phyloP scores from a whole-genome alignment of 2,888 invertebrate genomes.

The Caenorhabditis zanzibari region DNA sequence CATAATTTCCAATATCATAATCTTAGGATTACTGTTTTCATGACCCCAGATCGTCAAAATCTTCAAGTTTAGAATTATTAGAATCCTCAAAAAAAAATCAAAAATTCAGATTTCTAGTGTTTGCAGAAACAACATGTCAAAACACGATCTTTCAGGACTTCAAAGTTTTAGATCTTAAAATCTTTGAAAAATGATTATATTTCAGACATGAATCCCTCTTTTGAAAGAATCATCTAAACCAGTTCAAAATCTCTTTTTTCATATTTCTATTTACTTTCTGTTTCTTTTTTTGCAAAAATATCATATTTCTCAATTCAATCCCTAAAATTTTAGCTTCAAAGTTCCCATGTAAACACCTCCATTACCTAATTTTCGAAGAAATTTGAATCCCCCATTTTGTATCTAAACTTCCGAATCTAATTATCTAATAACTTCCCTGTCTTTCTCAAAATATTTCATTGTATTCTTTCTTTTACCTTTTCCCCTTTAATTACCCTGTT shows the following conservation, averaged over 20 bases:
- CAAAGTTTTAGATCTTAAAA: neutral
- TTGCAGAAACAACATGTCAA: too few relatives aligned
- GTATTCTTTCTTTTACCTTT: constrained; percentile 3
- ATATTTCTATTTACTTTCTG: neutral
- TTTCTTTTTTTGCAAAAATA: neutral
- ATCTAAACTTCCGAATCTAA: constrained; percentile 10
- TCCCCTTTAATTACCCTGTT: constrained; percentile 46
- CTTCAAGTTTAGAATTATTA: too few relatives aligned
- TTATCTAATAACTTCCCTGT: constrained; percentile 19
- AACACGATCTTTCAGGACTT: too few relatives aligned
- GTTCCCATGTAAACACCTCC: neutral
- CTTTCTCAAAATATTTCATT: neutral
- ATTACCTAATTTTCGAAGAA: constrained; percentile 21
- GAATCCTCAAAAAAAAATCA: too few relatives aligned
- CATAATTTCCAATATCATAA: too few relatives aligned
- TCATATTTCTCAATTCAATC: constrained; percentile 1
- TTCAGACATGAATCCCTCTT: too few relatives aligned
- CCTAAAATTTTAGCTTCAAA: neutral
- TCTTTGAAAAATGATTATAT: neutral
- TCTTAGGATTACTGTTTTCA: too few relatives aligned
- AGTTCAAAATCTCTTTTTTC: neutral
- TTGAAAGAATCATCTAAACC: neutral
- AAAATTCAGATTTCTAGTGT: too few relatives aligned
- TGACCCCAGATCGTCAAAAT: too few relatives aligned
- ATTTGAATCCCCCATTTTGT: constrained; percentile 17